These are phyloP conservation scores for Antennarius striatus DNA, from an alignment of 2,113 vertebrate genomes.

Conservation along the genomic window DNA sequence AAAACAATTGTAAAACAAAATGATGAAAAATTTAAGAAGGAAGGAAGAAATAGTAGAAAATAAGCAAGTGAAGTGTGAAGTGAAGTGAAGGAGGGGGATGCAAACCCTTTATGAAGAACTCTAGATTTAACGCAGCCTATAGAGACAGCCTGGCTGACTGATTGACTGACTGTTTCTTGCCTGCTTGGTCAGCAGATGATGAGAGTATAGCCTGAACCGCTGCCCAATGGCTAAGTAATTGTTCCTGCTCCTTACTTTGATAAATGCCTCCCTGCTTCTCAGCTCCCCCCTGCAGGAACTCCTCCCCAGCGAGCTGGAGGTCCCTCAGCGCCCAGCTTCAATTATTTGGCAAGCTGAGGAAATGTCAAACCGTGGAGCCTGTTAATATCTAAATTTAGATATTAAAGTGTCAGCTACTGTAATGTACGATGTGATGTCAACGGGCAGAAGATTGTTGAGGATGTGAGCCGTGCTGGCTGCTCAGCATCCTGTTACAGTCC, in stretches of 20 bases:
- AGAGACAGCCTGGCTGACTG: conserved; percentile 10
- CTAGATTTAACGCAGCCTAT: conserved; percentile 6
- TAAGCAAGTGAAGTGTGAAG: not conserved
- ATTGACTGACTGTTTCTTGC: conserved; percentile 34
- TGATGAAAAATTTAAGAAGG: no score
- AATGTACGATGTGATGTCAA: not conserved
- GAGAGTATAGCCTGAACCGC: conserved; percentile 6
- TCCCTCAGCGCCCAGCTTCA: not conserved
- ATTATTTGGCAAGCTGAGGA: not conserved
- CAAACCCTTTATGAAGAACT: not conserved
- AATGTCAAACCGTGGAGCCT: not conserved
- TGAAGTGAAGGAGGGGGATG: not conserved
- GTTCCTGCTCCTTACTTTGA: conserved; percentile 35
- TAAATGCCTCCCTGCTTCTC: conserved; percentile 19
- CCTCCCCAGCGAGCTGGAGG: not conserved
- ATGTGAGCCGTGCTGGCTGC: not conserved
- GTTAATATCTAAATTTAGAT: conserved; percentile 8
- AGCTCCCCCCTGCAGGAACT: not conserved
- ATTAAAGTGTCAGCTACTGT: not conserved
- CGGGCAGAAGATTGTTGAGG: not conserved
- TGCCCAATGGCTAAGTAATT: conserved; percentile 55
- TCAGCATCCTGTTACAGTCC: not conserved
- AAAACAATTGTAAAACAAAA: no score
- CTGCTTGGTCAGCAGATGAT: conserved; percentile 56
- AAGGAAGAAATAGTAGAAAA: no score